Evolutionary conservation across 1,140 invertebrate genomes (phyloP).

Genomic region (Gryllus bimaculatus): DNA sequence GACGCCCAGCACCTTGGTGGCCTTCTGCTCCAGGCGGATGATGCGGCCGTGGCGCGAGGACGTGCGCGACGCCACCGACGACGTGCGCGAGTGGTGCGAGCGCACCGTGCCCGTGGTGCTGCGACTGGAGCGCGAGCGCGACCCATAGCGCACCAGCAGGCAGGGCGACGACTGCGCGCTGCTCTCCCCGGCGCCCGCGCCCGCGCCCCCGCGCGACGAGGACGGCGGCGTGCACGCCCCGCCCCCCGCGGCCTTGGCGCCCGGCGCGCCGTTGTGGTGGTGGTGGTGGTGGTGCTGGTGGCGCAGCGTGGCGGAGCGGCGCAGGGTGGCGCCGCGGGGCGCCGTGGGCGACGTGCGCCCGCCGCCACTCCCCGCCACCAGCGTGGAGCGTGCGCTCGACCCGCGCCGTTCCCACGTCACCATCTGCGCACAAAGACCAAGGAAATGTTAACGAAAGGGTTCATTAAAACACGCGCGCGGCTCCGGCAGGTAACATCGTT

Average conservation of each 20-base stretch:
- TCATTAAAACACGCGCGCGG: too few relatives aligned
- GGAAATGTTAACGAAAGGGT: too few relatives aligned
- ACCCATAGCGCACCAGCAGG: conserved; percentile 25
- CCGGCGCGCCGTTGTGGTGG: conserved; percentile 9
- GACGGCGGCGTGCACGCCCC: conserved; percentile 36
- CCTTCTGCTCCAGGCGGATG: conserved; percentile 78
- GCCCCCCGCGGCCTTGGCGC: conserved; percentile 23
- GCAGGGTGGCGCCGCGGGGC: conserved; percentile 33
- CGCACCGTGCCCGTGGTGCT: conserved; percentile 38
- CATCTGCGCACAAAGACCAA: conserved; percentile 31
- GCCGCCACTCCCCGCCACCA: background rate
- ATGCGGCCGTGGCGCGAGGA: conserved; percentile 71
- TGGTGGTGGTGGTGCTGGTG: conserved; percentile 44
- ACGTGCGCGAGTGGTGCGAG: conserved; percentile 58
- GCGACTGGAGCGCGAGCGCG: conserved; percentile 27
- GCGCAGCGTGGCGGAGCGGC: conserved; percentile 44
- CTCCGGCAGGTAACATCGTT: too few relatives aligned
- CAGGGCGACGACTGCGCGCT: conserved; percentile 36
- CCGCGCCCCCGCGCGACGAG: background rate
- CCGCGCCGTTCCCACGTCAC: conserved; percentile 30
- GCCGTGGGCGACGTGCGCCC: background rate
- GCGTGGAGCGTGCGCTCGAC: conserved; percentile 31
- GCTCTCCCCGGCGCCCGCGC: conserved; percentile 15
- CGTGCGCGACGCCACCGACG: conserved; percentile 68
- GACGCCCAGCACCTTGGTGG: conserved; percentile 77